A percentile compares a stretch with the other conserved stretches of the same genome.
These are phyloP conservation scores for Nettapus auritus DNA, from an alignment of 2,113 vertebrate species.

Conservation along the genomic window DNA sequence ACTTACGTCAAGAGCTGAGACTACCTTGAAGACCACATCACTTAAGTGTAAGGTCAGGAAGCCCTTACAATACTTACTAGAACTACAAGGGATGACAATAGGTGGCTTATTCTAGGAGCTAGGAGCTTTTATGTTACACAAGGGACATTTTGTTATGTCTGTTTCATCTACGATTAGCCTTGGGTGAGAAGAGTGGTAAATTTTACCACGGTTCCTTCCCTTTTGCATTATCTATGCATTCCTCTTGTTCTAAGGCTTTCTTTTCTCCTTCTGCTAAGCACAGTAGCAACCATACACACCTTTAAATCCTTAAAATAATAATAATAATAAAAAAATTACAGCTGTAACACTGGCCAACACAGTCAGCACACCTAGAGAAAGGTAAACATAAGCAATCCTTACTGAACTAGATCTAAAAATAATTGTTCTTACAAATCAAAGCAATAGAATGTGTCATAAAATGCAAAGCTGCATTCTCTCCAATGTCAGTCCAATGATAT, in stretches of 20 bases:
- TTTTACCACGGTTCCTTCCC: not conserved
- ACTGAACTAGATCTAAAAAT: not conserved
- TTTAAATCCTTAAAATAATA: not conserved
- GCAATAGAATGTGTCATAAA: not conserved
- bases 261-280: not conserved
- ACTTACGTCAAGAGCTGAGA: not conserved
- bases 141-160: not conserved
- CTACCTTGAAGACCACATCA: accelerated
- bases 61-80: not conserved
- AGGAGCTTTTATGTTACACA: not conserved
- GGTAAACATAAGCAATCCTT: not conserved
- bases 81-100: not conserved
- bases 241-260: not conserved
- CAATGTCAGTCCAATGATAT: not conserved
- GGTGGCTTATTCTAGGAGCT: not conserved
- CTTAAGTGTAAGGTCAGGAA: not conserved
- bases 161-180: not conserved
- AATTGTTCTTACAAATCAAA: not conserved
- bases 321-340: not conserved
- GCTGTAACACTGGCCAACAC: not conserved
- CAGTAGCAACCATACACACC: not conserved
- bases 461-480: not conserved
- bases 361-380: not conserved
- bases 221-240: not conserved
- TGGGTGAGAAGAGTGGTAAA: not conserved